phyloP scores from a whole-genome alignment of 2,888 invertebrate genomes.

The Mythimna pallens region DNA sequence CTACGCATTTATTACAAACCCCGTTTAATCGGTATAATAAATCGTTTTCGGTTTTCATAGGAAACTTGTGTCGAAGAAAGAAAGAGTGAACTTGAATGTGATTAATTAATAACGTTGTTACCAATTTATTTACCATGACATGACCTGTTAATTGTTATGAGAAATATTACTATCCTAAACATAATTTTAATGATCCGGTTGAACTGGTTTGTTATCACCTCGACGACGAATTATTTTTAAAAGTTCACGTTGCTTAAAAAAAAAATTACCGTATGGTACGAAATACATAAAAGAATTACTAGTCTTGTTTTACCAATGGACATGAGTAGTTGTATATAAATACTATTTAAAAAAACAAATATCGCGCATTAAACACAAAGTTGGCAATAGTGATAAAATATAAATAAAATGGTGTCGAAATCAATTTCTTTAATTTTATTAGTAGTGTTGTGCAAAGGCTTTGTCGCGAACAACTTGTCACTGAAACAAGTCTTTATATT shows the following conservation, averaged over 20 bases:
- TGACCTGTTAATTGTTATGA: background rate
- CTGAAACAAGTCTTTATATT: slow-evolving; percentile 60
- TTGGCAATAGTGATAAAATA: slow-evolving; percentile 17
- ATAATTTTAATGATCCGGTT: slow-evolving; percentile 14
- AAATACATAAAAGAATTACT: background rate
- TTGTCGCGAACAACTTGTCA: slow-evolving; percentile 10
- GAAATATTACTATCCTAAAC: background rate
- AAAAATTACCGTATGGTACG: background rate
- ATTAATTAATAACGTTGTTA: background rate
- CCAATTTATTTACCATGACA: background rate
- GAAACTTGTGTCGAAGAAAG: no score
- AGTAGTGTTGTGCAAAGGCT: slow-evolving; percentile 16
- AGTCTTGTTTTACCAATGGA: slow-evolving; percentile 18
- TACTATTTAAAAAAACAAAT: background rate
- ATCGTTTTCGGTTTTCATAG: no score
- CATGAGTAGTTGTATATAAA: slow-evolving; percentile 8
- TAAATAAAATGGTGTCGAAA: slow-evolving; percentile 33
- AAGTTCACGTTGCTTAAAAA: slow-evolving; percentile 11
- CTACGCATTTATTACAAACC: no score
- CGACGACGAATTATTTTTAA: background rate
- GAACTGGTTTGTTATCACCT: background rate
- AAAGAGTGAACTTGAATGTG: background rate
- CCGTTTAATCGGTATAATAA: no score
- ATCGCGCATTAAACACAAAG: background rate
- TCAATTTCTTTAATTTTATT: slow-evolving; percentile 27